phyloP scores from a whole-genome alignment of 2,113 vertebrate species.

The Oryzias melastigma region DNA sequence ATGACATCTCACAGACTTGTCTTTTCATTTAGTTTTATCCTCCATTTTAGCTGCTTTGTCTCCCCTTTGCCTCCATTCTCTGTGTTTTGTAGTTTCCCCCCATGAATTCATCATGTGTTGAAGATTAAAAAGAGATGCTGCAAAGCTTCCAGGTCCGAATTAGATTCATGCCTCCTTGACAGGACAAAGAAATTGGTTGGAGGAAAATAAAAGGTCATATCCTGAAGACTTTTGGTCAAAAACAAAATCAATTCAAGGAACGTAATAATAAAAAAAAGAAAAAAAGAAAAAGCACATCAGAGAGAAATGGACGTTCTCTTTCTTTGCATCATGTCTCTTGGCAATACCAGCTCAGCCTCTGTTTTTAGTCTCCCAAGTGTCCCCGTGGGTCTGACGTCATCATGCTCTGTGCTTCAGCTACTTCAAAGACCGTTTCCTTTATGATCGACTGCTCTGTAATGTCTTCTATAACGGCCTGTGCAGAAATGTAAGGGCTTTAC shows the following conservation, averaged over 20 bases:
- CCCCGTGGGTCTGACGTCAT: constrained; percentile 18
- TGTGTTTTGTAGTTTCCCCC: constrained; percentile 7
- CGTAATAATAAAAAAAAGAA: no score
- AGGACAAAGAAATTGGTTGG: constrained; percentile 70
- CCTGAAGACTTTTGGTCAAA: constrained; percentile 38
- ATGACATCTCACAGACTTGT: constrained; percentile 6
- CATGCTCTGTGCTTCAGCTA: constrained; percentile 5
- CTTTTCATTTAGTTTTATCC: constrained; percentile 13
- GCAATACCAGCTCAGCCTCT: not conserved
- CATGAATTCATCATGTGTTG: constrained; percentile 60
- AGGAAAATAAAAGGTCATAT: constrained; percentile 73
- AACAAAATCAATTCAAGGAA: constrained; percentile 21
- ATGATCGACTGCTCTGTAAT: not conserved
- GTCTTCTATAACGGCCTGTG: not conserved
- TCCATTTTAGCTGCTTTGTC: constrained; percentile 6
- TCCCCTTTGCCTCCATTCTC: constrained; percentile 4
- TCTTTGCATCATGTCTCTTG: constrained; percentile 8
- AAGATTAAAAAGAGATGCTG: constrained; percentile 71
- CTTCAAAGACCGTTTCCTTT: constrained; percentile 30
- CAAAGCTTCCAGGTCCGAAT: constrained; percentile 70
- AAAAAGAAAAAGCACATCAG: no score
- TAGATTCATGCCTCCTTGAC: constrained; percentile 75
- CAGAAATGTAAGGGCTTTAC: not conserved
- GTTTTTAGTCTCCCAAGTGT: not conserved
- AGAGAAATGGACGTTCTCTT: not conserved